Percentiles rank a stretch among this genome's conserved stretches.
These are phyloP conservation scores for Leguminivora glycinivorella DNA, from an alignment of 1,140 invertebrate species.

Conservation along the genomic window DNA sequence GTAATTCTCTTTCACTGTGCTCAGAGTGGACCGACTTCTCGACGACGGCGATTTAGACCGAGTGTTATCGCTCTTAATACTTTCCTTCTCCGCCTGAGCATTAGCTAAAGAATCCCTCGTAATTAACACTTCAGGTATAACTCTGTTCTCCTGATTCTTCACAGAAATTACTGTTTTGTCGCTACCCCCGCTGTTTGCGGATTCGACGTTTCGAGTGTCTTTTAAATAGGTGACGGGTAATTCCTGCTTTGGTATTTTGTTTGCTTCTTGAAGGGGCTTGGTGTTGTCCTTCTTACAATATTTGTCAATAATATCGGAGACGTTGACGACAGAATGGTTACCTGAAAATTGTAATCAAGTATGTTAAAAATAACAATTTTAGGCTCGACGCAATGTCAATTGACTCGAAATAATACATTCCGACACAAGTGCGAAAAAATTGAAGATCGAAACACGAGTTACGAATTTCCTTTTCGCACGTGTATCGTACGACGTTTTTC, in stretches of 20 bases:
- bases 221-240: conserved; percentile 50
- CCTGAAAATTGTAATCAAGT: conserved; percentile 41
- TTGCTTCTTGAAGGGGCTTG: conserved; percentile 57
- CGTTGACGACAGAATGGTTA: conserved; percentile 63
- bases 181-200: conserved; percentile 53
- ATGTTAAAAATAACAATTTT: neutral
- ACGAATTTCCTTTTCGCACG: too few relatives aligned
- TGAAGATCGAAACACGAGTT: too few relatives aligned
- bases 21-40: conserved; percentile 61
- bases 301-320: conserved; percentile 58
- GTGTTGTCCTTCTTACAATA: conserved; percentile 56
- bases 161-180: conserved; percentile 59
- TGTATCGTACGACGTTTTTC: too few relatives aligned
- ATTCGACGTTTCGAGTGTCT: conserved; percentile 49
- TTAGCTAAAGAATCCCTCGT: conserved; percentile 39
- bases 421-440: too few relatives aligned
- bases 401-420: too few relatives aligned
- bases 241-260: conserved; percentile 44
- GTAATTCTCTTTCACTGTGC: conserved; percentile 63
- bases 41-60: conserved; percentile 63
- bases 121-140: conserved; percentile 49
- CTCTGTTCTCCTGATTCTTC: conserved; percentile 43
- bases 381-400: neutral
- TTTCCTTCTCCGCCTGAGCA: conserved; percentile 33
- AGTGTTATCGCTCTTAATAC: conserved; percentile 33